These are phyloP conservation scores for Terrapene triunguis DNA, from an alignment of 2,113 vertebrate species.

Conservation along the genomic window DNA sequence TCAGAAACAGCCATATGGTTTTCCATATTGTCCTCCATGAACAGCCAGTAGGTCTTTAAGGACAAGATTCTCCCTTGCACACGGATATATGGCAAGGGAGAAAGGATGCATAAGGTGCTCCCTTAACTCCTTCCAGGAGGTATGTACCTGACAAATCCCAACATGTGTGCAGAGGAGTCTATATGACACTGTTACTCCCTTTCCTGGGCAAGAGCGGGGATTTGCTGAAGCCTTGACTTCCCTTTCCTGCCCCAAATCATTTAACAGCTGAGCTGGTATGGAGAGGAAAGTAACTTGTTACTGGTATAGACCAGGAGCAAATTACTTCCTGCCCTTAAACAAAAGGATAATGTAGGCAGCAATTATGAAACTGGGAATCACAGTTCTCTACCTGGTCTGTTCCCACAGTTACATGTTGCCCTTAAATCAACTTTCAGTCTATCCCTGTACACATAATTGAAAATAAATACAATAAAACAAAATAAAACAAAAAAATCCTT, in stretches of 20 bases:
- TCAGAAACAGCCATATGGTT: neutral
- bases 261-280: neutral
- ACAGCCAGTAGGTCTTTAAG: neutral
- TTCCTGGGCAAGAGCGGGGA: rapidly evolving
- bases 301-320: neutral
- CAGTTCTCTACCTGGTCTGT: neutral
- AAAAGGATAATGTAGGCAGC: neutral
- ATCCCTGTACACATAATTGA: neutral
- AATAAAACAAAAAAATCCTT: neutral
- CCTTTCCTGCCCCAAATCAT: neutral
- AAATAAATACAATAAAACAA: too few relatives aligned
- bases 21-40: neutral
- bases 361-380: neutral
- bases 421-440: neutral
- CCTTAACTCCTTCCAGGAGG: neutral
- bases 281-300: neutral
- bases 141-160: neutral
- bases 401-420: neutral
- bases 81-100: neutral
- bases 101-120: rapidly evolving
- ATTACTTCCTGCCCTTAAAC: neutral
- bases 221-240: neutral
- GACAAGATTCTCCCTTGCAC: neutral
- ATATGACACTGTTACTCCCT: rapidly evolving
- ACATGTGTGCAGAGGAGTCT: neutral